Conservation (phyloP, 1,140 invertebrate genomes). For the Pseudomyrmex concolor region DNA sequence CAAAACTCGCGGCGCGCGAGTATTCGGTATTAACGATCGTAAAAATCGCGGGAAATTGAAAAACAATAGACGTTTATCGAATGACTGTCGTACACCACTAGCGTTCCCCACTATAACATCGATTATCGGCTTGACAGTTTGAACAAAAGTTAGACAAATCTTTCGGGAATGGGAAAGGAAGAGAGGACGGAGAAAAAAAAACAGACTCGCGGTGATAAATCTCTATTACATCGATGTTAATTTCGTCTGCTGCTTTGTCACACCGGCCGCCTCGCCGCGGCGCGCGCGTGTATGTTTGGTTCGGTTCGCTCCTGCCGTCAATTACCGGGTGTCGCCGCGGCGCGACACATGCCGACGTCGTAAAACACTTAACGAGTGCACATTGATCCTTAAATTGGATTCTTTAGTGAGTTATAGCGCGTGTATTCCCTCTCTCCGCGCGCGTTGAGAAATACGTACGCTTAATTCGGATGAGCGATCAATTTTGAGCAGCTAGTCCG, state of each 20-base stretch:
- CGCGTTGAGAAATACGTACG: not conserved
- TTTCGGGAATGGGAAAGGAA: no score
- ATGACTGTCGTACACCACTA: constrained; percentile 25
- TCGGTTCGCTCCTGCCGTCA: not conserved
- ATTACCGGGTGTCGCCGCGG: constrained; percentile 9
- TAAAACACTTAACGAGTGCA: constrained; percentile 4
- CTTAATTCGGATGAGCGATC: constrained; percentile 70
- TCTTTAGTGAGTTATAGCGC: constrained; percentile 42
- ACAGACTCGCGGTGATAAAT: constrained; percentile 6
- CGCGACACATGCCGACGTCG: not conserved
- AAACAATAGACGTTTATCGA: constrained; percentile 51
- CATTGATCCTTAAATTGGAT: constrained; percentile 26
- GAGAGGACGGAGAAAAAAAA: not conserved
- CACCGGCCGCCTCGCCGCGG: not conserved
- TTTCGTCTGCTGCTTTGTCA: not conserved
- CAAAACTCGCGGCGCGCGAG: constrained; percentile 20
- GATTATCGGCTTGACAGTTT: constrained; percentile 35
- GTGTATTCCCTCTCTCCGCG: not conserved
- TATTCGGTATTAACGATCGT: constrained; percentile 51
- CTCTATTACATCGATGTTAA: constrained; percentile 17
- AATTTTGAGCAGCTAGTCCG: constrained; percentile 57
- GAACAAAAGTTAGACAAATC: constrained; percentile 20
- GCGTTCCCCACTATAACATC: not conserved
- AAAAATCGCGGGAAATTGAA: constrained; percentile 56
- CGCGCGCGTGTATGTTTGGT: no score